Conservation (phyloP, 2,888 invertebrate species). For the Altica lythri region DNA sequence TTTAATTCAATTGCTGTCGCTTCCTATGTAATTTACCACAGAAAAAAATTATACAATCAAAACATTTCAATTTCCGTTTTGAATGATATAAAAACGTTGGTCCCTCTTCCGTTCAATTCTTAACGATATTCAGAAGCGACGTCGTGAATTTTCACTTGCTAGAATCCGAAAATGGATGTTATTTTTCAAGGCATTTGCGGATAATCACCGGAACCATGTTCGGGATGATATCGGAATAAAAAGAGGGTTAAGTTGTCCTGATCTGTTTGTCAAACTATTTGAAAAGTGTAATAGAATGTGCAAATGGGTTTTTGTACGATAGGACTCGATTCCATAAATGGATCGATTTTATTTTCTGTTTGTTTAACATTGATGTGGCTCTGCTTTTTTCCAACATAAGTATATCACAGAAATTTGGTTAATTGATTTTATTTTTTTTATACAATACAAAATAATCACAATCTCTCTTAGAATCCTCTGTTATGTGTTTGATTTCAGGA, state of each 20-base stretch:
- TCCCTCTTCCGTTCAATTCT: not conserved
- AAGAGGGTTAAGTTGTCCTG: slow-evolving; percentile 14
- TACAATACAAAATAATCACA: too few relatives aligned
- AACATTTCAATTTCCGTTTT: slow-evolving; percentile 12
- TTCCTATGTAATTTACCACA: too few relatives aligned
- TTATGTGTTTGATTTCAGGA: too few relatives aligned
- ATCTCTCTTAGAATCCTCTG: too few relatives aligned
- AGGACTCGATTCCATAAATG: too few relatives aligned
- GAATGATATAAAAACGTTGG: not conserved
- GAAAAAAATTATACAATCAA: too few relatives aligned
- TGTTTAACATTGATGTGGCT: too few relatives aligned
- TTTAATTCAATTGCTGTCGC: too few relatives aligned
- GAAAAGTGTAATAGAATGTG: slow-evolving; percentile 20
- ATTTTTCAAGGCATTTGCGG: slow-evolving; percentile 20
- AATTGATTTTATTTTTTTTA: too few relatives aligned
- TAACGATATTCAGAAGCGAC: slow-evolving; percentile 10
- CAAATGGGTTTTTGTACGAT: slow-evolving; percentile 18
- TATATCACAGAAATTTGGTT: too few relatives aligned
- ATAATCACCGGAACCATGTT: slow-evolving; percentile 24
- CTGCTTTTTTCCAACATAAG: too few relatives aligned
- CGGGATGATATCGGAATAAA: slow-evolving; percentile 21
- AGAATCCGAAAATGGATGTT: slow-evolving; percentile 16
- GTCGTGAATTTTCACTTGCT: slow-evolving; percentile 1
- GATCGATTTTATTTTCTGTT: too few relatives aligned
- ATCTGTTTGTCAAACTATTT: slow-evolving; percentile 20